Evolutionary conservation across 2,888 invertebrate species (phyloP).

Genomic region (Phania funesta): DNA sequence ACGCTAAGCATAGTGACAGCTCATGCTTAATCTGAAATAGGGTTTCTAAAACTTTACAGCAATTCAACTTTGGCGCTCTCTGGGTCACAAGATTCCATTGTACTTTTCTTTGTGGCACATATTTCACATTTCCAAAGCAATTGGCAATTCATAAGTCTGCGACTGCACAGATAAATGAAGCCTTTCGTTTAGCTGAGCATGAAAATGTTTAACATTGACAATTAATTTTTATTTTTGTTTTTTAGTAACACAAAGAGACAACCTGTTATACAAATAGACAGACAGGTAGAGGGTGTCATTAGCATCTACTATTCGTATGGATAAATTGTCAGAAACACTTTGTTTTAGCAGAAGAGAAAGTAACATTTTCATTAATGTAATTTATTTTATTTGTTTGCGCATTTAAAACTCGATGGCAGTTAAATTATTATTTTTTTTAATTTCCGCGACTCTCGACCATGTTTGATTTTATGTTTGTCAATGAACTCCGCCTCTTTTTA

Average conservation of each 20-base stretch:
- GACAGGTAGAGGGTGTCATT: conserved; percentile 21
- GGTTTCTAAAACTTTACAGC: too few relatives aligned
- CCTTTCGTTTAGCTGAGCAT: conserved; percentile 60
- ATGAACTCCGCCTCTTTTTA: conserved; percentile 62
- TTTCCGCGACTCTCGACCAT: background rate
- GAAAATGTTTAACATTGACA: conserved; percentile 57
- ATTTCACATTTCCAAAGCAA: background rate
- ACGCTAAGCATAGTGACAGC: too few relatives aligned
- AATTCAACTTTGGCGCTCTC: conserved; percentile 6
- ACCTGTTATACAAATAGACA: background rate
- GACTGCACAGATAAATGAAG: conserved; percentile 33
- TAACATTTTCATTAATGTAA: conserved; percentile 62
- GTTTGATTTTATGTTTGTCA: background rate
- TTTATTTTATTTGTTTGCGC: background rate
- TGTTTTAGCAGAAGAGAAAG: conserved; percentile 52
- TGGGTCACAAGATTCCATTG: background rate
- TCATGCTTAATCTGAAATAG: too few relatives aligned
- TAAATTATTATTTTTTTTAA: conserved; percentile 5
- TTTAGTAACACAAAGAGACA: background rate
- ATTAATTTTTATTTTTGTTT: conserved; percentile 48
- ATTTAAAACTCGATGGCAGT: conserved; percentile 31
- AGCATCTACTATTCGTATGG: background rate
- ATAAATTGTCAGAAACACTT: conserved; percentile 17
- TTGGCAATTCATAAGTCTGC: conserved; percentile 31
- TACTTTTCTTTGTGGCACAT: background rate